phyloP scores from a whole-genome alignment of 2,888 invertebrate species.

The Cancer borealis region DNA sequence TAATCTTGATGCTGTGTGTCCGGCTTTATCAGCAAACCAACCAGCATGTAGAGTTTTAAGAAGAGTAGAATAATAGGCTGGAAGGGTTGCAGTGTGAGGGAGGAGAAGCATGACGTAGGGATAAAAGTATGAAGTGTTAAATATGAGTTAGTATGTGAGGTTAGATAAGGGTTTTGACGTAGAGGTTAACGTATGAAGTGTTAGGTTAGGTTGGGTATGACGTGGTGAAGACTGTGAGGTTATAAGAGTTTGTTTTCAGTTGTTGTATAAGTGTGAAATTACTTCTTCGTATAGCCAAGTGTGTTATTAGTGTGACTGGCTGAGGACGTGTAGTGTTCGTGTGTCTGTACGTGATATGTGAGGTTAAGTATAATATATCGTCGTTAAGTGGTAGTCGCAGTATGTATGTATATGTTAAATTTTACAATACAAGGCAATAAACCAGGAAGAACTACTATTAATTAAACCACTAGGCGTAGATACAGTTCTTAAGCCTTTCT shows the following conservation, averaged over 20 bases:
- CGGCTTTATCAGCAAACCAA: neutral
- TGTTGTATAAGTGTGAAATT: too few relatives aligned
- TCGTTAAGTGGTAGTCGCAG: neutral
- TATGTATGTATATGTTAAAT: neutral
- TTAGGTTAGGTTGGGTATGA: neutral
- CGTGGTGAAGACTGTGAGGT: neutral
- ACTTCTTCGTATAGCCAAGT: too few relatives aligned
- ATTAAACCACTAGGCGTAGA: neutral
- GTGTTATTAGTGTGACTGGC: too few relatives aligned
- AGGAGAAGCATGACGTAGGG: neutral
- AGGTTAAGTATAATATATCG: neutral
- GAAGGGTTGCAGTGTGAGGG: neutral
- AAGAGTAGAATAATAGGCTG: neutral
- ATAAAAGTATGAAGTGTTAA: neutral
- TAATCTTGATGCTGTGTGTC: slow-evolving; percentile 12
- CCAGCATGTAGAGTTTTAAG: neutral
- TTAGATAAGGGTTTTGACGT: too few relatives aligned
- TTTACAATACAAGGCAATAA: neutral
- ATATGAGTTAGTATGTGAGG: neutral
- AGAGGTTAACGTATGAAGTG: neutral
- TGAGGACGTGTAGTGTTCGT: too few relatives aligned
- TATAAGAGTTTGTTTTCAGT: too few relatives aligned
- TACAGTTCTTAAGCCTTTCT: neutral
- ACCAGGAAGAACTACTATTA: neutral
- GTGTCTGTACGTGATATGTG: too few relatives aligned